Evolutionary conservation across 1,140 invertebrate species (phyloP), one percentile per base, ranked within the genome.

Genomic region (Macrostomum lignano): DNA sequence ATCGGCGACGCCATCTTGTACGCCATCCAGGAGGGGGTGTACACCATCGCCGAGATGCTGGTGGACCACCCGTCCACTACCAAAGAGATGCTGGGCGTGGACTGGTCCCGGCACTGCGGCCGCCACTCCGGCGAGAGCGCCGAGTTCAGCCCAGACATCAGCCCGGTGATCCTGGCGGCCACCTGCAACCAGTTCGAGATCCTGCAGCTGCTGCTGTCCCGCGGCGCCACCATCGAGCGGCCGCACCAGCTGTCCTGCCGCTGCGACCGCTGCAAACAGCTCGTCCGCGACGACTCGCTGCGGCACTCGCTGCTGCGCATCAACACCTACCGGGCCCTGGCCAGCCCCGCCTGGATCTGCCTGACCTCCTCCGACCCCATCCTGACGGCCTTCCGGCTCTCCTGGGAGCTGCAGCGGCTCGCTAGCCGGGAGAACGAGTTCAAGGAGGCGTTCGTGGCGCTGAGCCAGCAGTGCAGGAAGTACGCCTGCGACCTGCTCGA

Each of bases 241-340:
- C 59, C 59, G 3, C 57, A 61, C 35, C 45, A 51, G n/a, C 49
- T 60, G 34, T 56, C 58, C 22, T 64, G 62, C 40, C 42, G 41
- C 13, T 65, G 63, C 37, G 45, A 51, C 7, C 36, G 44, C 19
- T 65, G 63, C 38, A 49, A 51, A 1, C 43, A 47, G 15, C 49
- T 52, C 13, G 46, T 52, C 17, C 43, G 46, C 40, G 48, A 41
- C 11, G 47, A 49, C 29, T 81, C 75, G 1, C 59, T 86, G 36
- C 64, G 75, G 15, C 77, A 84, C 55, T 81, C 76, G 10, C 66
- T 40, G 6, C 33, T 31, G 7, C 64, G 81, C 35, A 81, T 86
- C 46, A 84, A 86, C 61, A 75, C 78, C 3, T 86, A 82, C 58
- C 62, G 77, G 26, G 81, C 82, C 0, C 58, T 88, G 36, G 78